Evolutionary conservation across 2,113 vertebrate species (phyloP).

Genomic region (Tamias sibiricus): DNA sequence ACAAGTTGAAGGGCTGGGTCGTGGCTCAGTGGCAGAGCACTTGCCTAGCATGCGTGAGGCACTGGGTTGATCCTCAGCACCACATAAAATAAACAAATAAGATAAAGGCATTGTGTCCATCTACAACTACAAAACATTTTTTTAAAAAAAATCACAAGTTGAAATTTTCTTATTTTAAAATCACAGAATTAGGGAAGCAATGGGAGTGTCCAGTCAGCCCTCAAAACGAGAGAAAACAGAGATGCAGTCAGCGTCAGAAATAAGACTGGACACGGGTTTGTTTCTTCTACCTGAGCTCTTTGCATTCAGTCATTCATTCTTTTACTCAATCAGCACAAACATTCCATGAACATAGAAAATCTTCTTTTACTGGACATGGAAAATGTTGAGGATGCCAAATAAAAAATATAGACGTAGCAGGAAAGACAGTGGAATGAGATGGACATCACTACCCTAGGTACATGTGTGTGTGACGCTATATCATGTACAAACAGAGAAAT

Average conservation of each 20-base stretch:
- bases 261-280: background rate
- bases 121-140: too few relatives aligned
- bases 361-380: background rate
- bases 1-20: too few relatives aligned
- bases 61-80: too few relatives aligned
- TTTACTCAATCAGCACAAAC: background rate
- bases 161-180: background rate
- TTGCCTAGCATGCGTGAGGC: too few relatives aligned
- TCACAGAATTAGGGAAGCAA: background rate
- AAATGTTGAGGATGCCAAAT: background rate
- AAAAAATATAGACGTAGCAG: background rate
- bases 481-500: too few relatives aligned
- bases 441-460: too few relatives aligned
- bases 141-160: background rate
- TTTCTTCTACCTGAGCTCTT: background rate
- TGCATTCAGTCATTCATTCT: background rate
- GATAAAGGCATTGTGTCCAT: too few relatives aligned
- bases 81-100: too few relatives aligned
- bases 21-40: too few relatives aligned
- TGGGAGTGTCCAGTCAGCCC: background rate
- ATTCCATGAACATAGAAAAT: background rate
- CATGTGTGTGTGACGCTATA: too few relatives aligned
- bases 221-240: background rate
- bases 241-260: background rate
- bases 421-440: too few relatives aligned